Base-by-base conservation (phyloP, 2,888 invertebrate genomes). In the Druceiella hillmani region DNA sequence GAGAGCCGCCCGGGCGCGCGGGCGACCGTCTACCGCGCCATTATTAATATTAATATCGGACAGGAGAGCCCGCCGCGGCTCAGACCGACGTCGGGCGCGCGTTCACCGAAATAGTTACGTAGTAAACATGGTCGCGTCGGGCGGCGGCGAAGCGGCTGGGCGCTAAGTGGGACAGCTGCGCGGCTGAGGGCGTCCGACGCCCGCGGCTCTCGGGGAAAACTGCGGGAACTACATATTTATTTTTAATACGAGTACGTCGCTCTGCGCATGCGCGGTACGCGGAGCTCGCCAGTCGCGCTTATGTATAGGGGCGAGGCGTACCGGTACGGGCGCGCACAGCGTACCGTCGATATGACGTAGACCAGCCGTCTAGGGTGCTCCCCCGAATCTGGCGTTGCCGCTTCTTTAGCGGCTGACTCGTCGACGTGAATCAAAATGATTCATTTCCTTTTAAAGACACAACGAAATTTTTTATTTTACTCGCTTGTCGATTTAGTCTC, bases 191-290 rank as follows among this genome's bases (percentile, higher is more conserved):
- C 6, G 6, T 20, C 6, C 22, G 6, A n/a, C 22, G 55, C 59
- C 62, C 55, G 53, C 65, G 61, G 59, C 62, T 52, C 56, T 58
- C 64, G 6, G 22, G n/a, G 22, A 20, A 20, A 6, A 62, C 64
- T 67, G 68, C 64, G 60, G 58, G 59, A 56, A 57, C 58, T 56
- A 57, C 56, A 62, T 58, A 61, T 64, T 62, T 62, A 64, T 64
- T 66, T 64, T 61, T 56, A 61, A 56, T 55, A 57, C 56, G 56
- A 50, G 39, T n/a, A n/a, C n/a, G n/a, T n/a, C n/a, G 41, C 43
- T 49, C 50, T 52, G 58, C 67, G 68, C 31, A 27, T 27, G 27
- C 27, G 27, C 15, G 15, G 13, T 27, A 12, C 28, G 40, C 28
- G 35, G 38, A 42, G 49, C 49, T 49, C 39, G 49, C 49, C 57